These are phyloP conservation scores for Dasyurus viverrinus DNA, from an alignment of 2,113 vertebrate genomes.

Conservation along the genomic window DNA sequence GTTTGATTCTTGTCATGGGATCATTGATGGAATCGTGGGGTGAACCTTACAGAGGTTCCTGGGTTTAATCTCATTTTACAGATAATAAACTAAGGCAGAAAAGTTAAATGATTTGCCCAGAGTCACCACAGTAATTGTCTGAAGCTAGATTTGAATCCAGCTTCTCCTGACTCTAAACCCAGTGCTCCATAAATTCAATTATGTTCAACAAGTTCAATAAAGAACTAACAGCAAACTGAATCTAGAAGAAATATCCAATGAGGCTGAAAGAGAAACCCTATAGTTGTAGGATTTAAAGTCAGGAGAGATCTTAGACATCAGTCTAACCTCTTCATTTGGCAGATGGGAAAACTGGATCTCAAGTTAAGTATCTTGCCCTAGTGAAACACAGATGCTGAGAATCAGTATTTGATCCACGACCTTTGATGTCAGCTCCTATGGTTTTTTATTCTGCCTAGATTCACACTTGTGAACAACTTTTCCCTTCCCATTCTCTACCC, in stretches of 20 bases:
- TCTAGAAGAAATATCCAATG: background rate
- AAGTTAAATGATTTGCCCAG: background rate
- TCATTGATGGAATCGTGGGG: background rate
- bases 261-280: background rate
- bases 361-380: background rate
- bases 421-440: background rate
- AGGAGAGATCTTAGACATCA: background rate
- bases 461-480: background rate
- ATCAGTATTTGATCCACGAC: background rate
- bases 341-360: background rate
- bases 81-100: background rate
- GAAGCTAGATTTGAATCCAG: background rate
- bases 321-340: background rate
- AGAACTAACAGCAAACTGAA: background rate
- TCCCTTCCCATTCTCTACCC: background rate
- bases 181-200: background rate
- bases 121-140: background rate
- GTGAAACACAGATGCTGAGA: background rate
- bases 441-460: background rate
- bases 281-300: background rate
- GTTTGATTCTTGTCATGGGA: background rate
- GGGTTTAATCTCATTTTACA: background rate
- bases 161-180: background rate
- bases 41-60: background rate
- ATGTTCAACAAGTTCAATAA: background rate